These are phyloP conservation scores for Mareca penelope DNA, from an alignment of 2,797 vertebrate species.

Conservation along the genomic window DNA sequence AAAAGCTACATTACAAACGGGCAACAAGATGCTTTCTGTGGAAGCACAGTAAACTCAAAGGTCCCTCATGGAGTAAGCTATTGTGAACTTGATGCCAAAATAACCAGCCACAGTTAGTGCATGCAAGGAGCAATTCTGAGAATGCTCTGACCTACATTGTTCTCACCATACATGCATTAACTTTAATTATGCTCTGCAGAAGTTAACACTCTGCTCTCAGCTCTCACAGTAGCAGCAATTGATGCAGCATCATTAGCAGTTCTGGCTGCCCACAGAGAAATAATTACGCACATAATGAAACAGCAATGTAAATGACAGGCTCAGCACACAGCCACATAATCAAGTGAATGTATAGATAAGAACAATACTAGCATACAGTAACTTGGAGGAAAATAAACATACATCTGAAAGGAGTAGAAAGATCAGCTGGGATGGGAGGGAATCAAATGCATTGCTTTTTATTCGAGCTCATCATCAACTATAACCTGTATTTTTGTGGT, in stretches of 20 bases:
- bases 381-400: neutral
- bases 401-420: neutral
- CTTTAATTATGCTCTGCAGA: neutral
- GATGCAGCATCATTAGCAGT: neutral
- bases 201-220: rapidly evolving
- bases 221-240: neutral
- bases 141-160: constrained; percentile 25
- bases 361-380: neutral
- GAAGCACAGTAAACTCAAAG: neutral
- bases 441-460: neutral
- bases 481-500: neutral
- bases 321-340: neutral
- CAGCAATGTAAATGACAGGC: neutral
- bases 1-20: neutral
- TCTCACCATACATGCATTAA: neutral
- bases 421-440: neutral
- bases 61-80: too few species aligned
- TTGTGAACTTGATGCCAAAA: neutral
- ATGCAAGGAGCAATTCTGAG: neutral
- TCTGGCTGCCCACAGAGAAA: neutral
- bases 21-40: neutral
- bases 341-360: neutral
- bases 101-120: neutral
- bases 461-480: neutral
- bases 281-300: neutral